Conservation (phyloP, 2,113 vertebrate species). For the Okapia johnstoni region DNA sequence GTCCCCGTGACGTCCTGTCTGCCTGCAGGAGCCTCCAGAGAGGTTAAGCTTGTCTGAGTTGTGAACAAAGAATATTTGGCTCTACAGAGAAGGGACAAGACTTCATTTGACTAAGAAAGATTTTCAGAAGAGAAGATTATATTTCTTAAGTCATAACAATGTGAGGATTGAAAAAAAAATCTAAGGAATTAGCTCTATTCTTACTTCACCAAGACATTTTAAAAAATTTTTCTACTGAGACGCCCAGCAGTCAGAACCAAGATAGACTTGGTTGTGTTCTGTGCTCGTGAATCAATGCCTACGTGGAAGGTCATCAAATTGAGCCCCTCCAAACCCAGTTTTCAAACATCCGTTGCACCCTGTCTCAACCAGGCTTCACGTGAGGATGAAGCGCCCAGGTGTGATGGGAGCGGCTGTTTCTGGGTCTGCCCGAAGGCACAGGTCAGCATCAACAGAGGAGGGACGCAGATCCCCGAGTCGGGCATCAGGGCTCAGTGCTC, state of each 20-base stretch:
- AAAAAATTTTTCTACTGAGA: neutral
- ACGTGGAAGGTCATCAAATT: fast-evolving
- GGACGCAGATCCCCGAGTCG: fast-evolving
- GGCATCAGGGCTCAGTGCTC: fast-evolving
- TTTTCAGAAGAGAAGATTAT: neutral
- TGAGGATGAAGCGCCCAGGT: fast-evolving
- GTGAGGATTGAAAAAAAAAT: constrained; percentile 6
- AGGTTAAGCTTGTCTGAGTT: neutral
- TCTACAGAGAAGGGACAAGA: neutral
- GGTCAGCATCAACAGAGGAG: fast-evolving
- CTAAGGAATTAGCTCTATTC: constrained; percentile 17
- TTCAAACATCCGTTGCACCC: fast-evolving
- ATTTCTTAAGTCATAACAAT: neutral
- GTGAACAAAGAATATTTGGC: neutral
- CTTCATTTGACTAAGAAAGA: neutral
- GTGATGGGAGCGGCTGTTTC: fast-evolving
- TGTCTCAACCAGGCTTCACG: neutral
- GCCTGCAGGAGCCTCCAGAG: neutral
- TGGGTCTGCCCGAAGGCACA: fast-evolving
- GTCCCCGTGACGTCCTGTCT: neutral
- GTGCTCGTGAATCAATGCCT: fast-evolving
- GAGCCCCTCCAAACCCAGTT: neutral
- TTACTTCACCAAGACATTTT: neutral
- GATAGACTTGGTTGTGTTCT: fast-evolving
- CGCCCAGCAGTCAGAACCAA: neutral